These are phyloP conservation scores for Suricata suricatta DNA, from an alignment of 2,113 vertebrate genomes.

Conservation along the genomic window DNA sequence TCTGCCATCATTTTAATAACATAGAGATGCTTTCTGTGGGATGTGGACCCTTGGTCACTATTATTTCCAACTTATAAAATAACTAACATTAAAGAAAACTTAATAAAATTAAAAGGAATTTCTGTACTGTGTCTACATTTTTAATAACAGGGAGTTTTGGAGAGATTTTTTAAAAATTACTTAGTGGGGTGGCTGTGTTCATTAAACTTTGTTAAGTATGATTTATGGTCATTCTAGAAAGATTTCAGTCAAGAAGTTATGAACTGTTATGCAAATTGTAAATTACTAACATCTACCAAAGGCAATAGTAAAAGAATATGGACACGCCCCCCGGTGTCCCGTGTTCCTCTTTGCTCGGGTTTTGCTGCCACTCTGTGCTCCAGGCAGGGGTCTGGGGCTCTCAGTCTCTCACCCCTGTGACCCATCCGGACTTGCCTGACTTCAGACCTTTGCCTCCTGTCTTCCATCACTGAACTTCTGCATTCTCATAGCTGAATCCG, in stretches of 20 bases:
- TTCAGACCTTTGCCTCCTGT: too few relatives aligned
- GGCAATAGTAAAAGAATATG: not conserved
- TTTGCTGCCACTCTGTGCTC: not conserved
- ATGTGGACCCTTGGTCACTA: not conserved
- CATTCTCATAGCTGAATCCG: not conserved
- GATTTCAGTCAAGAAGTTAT: not conserved
- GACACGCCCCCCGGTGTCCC: too few relatives aligned
- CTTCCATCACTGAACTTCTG: not conserved
- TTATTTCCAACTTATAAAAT: not conserved
- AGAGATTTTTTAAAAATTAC: not conserved
- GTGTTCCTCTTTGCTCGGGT: too few relatives aligned
- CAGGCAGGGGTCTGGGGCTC: not conserved
- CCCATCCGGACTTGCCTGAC: not conserved
- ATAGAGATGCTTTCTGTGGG: not conserved
- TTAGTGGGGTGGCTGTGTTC: not conserved
- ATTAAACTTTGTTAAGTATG: not conserved
- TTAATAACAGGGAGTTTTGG: not conserved
- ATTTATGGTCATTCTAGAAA: not conserved
- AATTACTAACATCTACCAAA: not conserved
- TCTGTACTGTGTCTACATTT: not conserved
- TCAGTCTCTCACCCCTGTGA: fast-evolving
- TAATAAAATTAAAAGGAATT: not conserved
- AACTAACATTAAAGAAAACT: not conserved
- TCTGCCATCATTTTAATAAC: not conserved
- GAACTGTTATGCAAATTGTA: not conserved